Evolutionary conservation across 1,140 invertebrate species (phyloP), one percentile per base, ranked within the genome.

Genomic region (Drosophila setifemur): DNA sequence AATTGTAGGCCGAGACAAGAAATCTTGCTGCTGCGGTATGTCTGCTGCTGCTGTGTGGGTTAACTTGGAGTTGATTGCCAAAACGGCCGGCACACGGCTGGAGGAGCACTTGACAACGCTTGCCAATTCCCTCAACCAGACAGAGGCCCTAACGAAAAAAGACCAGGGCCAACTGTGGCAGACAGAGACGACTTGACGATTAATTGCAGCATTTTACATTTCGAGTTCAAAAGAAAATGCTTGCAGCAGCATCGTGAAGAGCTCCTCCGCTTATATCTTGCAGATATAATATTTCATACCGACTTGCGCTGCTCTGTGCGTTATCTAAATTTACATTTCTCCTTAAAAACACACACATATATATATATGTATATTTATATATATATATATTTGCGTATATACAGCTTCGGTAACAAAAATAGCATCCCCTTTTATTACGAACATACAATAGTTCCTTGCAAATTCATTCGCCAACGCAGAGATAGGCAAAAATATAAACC

Each of bases 161-260:
- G 39, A 42, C 39, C 58, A 66, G 23, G 52, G 44, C 44, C 28
- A 35, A 35, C 29, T 50, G 12, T 16, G 12, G 44, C 26, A 37
- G 35, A 26, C 48, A 25, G 52, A 66, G 48, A 74, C 63, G 60
- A 76, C 77, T 72, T 64, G 77, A 73, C 63, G 54, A 76, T 71
- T 82, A 82, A 82, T 82, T 82, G 72, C 68, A 76, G 61, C 77
- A 73, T 82, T 82, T 82, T 82, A 82, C 68, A 60, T 82, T 63
- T 76, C 55, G 60, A 76, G 72, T 77, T 77, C 72, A 82, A 76
- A 76, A 82, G 77, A 77, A 82, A 82, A 69, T 50, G 52, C 44
- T 69, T 23, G 23, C 28, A 49, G 68, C 53, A 37, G 11, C 39
- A 37, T 26, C 29, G 19, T 29, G 23, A 55, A 43, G 49, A 66